These are phyloP conservation scores for Latrodectus geometricus DNA, from an alignment of 1,140 invertebrate species.

Conservation along the genomic window DNA sequence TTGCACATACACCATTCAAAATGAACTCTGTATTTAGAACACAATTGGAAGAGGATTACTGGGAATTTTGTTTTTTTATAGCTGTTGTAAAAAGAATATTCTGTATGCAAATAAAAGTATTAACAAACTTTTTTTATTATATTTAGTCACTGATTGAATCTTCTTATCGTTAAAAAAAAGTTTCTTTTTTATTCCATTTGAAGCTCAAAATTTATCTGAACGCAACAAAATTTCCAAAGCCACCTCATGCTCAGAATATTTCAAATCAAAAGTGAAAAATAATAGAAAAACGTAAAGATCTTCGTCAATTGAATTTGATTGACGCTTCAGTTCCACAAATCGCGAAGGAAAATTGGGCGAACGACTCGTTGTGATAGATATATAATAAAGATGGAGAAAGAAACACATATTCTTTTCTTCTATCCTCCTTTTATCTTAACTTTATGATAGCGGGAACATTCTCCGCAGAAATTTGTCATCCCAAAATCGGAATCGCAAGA, in stretches of 20 bases:
- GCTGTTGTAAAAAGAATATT: too few species aligned
- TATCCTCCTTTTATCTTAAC: slow-evolving; percentile 41
- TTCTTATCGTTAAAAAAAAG: too few species aligned
- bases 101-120: too few species aligned
- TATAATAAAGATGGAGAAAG: not conserved
- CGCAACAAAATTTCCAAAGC: too few species aligned
- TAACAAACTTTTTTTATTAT: too few species aligned
- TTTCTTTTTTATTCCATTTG: too few species aligned
- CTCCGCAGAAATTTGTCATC: slow-evolving; percentile 39
- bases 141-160: too few species aligned
- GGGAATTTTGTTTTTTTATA: too few species aligned
- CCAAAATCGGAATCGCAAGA: slow-evolving; percentile 50
- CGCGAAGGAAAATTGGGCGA: slow-evolving; percentile 3
- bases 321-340: slow-evolving; percentile 32
- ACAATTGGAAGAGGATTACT: too few species aligned
- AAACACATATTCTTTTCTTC: slow-evolving; percentile 20
- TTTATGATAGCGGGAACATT: not conserved
- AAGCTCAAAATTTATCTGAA: too few species aligned
- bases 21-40: too few species aligned
- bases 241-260: not conserved
- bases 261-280: not conserved
- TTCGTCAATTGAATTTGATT: slow-evolving; percentile 49
- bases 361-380: slow-evolving; percentile 6
- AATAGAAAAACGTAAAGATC: not conserved
- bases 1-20: too few species aligned